Base-by-base conservation (phyloP, 2,113 vertebrate genomes). In the Centrocercus urophasianus region DNA sequence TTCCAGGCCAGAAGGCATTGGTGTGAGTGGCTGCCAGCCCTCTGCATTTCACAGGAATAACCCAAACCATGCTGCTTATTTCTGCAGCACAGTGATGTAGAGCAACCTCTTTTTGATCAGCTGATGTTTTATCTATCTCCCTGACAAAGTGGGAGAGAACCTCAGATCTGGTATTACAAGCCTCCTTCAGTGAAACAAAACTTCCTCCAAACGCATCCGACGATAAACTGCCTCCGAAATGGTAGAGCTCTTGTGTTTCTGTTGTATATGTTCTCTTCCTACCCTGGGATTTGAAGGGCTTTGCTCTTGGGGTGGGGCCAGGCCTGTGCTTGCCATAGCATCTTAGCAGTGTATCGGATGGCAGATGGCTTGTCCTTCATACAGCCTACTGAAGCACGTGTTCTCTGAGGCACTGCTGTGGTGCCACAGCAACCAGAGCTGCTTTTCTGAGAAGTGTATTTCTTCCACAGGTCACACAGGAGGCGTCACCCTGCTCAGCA, bases 321-420 rank as follows among this genome's bases (percentile, higher is more conserved):
- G 47, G 30, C 20, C 17, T 69, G 47, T 64, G 22, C 28, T 70
- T 61, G 30, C 11, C 69, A 6, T 52, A 36, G 47, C 14, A 47
- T 76, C 69, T 40, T 42, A 71, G 52, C n/a, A 25, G 22, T 4
- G 8, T 10, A 21, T 45, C 21, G 32, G 57, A 22, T 1, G 0
- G 22, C 0, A 0, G 67, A 59, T 32, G 22, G 13, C 15, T 76
- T 89, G 28, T 69, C 22, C 19, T 7, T 4, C 43, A 4, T 10
- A 24, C 0, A 4, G 16, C 10, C n/a, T 34, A 3, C 48, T 11
- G 27, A 64, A 82, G 43, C 9, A 3, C 59, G 80, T 7, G 20
- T 16, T 65, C 15, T 47, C 71, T 2, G 0, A 40, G 59, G 28
- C 24, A 18, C 11, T 7, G 15, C 71, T 28, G 47, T 65, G 36